These are phyloP conservation scores for Andrena flavipes DNA, from an alignment of 2,888 invertebrate species.

Conservation along the genomic window DNA sequence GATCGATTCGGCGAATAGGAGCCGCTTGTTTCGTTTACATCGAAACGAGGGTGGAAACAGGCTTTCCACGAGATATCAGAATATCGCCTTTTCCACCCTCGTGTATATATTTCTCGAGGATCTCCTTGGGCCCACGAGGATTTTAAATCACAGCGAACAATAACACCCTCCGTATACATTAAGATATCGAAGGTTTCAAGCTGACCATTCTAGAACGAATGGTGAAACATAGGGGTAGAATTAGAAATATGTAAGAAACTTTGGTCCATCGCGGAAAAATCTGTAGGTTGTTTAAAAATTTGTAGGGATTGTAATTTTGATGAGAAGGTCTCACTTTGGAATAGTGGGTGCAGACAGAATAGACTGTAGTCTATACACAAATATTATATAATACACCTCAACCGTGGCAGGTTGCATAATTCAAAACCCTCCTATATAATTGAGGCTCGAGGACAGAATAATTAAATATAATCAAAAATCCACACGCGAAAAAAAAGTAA, in stretches of 20 bases:
- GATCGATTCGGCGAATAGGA: constrained; percentile 49
- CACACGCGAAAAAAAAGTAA: background rate
- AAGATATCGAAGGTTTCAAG: constrained; percentile 8
- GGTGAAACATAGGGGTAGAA: background rate
- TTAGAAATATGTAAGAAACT: background rate
- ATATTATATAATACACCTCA: no score
- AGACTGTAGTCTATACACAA: no score
- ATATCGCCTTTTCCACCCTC: constrained; percentile 39
- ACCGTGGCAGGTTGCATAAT: no score
- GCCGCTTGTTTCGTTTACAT: constrained; percentile 58
- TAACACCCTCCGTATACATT: constrained; percentile 9
- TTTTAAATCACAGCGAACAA: constrained; percentile 55
- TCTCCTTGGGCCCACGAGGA: constrained; percentile 7
- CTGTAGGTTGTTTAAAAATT: background rate
- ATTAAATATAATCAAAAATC: no score
- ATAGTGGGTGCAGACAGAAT: no score
- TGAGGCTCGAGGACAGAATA: no score
- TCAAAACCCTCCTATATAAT: no score
- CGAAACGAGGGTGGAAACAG: constrained; percentile 53
- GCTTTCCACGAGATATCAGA: constrained; percentile 17
- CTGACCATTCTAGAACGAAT: constrained; percentile 17
- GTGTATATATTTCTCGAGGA: constrained; percentile 3
- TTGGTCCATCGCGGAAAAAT: background rate
- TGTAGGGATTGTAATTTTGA: background rate
- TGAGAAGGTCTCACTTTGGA: no score